phyloP scores from a whole-genome alignment of 2,888 invertebrate species.

The Chrysolina oricalcia region DNA sequence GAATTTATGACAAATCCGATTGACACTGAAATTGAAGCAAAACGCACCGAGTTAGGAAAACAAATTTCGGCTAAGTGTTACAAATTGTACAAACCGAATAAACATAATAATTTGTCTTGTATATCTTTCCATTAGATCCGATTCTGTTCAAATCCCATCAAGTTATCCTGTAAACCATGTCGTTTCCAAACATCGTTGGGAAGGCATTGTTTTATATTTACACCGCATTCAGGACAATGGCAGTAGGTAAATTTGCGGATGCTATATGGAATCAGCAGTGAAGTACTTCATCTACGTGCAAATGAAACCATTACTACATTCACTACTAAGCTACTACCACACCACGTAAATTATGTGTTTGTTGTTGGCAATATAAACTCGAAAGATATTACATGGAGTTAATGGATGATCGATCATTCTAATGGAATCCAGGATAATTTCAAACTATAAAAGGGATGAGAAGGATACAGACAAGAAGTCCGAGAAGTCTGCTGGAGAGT shows the following conservation, averaged over 20 bases:
- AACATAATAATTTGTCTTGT: too few species aligned
- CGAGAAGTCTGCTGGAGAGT: too few species aligned
- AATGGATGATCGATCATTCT: too few species aligned
- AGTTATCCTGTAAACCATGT: neutral
- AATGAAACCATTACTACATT: neutral
- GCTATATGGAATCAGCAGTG: conserved; percentile 1
- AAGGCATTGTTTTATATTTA: conserved; percentile 5
- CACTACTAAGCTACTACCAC: neutral
- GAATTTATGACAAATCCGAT: too few species aligned
- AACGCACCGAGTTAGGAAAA: too few species aligned
- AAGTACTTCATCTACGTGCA: neutral
- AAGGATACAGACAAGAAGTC: too few species aligned
- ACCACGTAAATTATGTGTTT: neutral
- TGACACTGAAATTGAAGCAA: too few species aligned
- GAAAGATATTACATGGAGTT: too few species aligned
- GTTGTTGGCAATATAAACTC: neutral
- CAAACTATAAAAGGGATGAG: too few species aligned
- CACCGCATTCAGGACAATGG: neutral
- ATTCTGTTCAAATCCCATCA: neutral
- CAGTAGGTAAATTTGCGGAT: neutral
- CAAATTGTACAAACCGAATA: too few species aligned
- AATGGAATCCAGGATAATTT: too few species aligned
- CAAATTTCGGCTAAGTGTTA: too few species aligned
- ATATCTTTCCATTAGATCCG: neutral
- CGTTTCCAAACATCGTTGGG: neutral